Base-by-base conservation (phyloP, 2,888 invertebrate genomes). In the Athripsodes cinereus region DNA sequence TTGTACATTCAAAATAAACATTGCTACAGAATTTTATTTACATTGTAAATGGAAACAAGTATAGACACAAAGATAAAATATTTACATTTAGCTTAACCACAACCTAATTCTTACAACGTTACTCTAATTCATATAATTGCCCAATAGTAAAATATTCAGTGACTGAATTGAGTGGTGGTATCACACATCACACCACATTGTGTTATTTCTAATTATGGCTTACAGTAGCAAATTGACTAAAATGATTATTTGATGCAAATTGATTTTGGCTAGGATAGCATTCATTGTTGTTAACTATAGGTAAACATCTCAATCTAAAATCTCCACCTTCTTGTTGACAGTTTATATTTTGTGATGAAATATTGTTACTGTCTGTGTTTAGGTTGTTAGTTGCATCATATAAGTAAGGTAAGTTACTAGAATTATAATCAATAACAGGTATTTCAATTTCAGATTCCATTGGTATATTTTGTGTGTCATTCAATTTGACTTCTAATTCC, bases 361-460 rank as follows among this genome's bases (percentile, higher is more conserved):
- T 47, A 22, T 46, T n/a, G 34, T 57, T 31, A 21, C 21, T 21
- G n/a, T 35, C 35, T 18, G 18, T 18, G 2, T n/a, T n/a, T n/a
- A n/a, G n/a, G n/a, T 5, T 18, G 19, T 13, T n/a, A 44, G 59
- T 34, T 2, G 61, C 50, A 16, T 63, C 63, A 49, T 61, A 63
- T 19, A 63, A 47, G 48, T 61, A 63, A 16, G 66, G 66, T 50
- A 64, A 62, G 50, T 65, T 61, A 11, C 60, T 53, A n/a, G 65
- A 63, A 48, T 65, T 56, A 44, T 66, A 66, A 56, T 65, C 66
- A 57, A 67, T 68, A 26, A 72, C 68, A 65, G 71, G 67, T 64
- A 72, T 73, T 65, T 74, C 73, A 2, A 73, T 65, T 46, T 74
- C 73, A 55, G 68, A 70, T 54, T 72, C 70, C 52, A 70, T 67